A percentile compares a stretch with the other conserved stretches of the same genome.
phyloP scores from a whole-genome alignment of 2,797 vertebrate genomes.

The Tangara arthus region DNA sequence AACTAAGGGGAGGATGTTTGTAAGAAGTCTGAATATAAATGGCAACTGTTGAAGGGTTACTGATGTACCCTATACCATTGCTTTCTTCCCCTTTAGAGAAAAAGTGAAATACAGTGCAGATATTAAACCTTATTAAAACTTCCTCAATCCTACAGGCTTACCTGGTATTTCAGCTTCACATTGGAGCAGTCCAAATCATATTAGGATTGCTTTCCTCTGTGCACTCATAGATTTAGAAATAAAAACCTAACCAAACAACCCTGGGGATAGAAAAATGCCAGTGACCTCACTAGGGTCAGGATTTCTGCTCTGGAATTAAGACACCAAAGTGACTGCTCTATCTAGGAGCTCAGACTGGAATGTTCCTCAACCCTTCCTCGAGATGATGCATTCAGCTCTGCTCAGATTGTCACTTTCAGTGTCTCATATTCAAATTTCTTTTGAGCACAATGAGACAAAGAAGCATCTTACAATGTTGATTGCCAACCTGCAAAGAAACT shows the following conservation, averaged over 20 bases:
- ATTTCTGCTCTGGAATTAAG: not conserved
- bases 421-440: not conserved
- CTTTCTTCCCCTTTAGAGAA: not conserved
- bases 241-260: not conserved
- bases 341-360: not conserved
- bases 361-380: not conserved
- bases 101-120: rapidly evolving
- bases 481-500: not conserved
- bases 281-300: not conserved
- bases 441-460: not conserved
- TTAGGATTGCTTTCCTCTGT: not conserved
- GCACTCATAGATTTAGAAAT: not conserved
- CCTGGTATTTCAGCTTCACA: not conserved
- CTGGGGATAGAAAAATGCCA: not conserved
- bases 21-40: not conserved
- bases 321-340: not conserved
- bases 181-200: not conserved
- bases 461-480: not conserved
- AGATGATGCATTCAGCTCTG: not conserved
- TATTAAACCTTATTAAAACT: not conserved
- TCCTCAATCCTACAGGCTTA: not conserved
- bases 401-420: not conserved
- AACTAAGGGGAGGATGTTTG: not conserved
- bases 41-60: not conserved
- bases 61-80: not conserved